Evolutionary conservation across 2,797 vertebrate species (phyloP), one percentile per base, ranked within the genome.

Genomic region (Scleropages formosus): DNA sequence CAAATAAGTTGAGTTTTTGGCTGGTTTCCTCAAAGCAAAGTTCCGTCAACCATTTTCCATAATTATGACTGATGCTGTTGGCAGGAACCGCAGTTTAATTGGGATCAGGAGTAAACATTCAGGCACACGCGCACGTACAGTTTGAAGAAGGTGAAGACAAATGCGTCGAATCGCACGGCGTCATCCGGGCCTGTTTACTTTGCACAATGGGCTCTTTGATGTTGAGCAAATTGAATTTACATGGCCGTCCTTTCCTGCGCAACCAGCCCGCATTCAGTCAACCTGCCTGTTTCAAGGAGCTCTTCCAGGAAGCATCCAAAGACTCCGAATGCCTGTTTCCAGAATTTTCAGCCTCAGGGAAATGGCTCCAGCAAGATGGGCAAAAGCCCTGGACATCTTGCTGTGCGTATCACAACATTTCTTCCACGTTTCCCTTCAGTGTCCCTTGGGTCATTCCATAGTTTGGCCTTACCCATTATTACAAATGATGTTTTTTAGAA

Each of bases 1-100:
- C n/a, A n/a, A n/a, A n/a, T n/a, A 49, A n/a, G 13, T 56, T n/a
- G n/a, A 10, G 4, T 22, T 27, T 65, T 20, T 8, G 62, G 20
- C 46, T 74, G 27, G 62, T 64, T 62, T 74, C 47, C 18, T 26
- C 15, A 8, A n/a, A 74, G 44, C 47, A 56, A 13, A 24, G 22
- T 18, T 18, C 4, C 8, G 58, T 39, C 44, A 70, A 44, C 58
- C 56, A n/a, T 49, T n/a, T 73, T 72, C 51, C 24, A n/a, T 74
- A 27, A 78, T 73, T 75, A 68, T 75, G 51, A 58, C 64, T 24
- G 74, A 68, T 56, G 59, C 53, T 39, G 18, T 12, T 53, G 72
- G 46, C 59, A 70, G 59, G 56, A 27, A 46, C 56, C 74, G 69
- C 46, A 44, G 59, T 70, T 78, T 78, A 74, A 74, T 70, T 78